Base-by-base conservation (phyloP, 2,113 vertebrate genomes). In the Lycaon pictus region DNA sequence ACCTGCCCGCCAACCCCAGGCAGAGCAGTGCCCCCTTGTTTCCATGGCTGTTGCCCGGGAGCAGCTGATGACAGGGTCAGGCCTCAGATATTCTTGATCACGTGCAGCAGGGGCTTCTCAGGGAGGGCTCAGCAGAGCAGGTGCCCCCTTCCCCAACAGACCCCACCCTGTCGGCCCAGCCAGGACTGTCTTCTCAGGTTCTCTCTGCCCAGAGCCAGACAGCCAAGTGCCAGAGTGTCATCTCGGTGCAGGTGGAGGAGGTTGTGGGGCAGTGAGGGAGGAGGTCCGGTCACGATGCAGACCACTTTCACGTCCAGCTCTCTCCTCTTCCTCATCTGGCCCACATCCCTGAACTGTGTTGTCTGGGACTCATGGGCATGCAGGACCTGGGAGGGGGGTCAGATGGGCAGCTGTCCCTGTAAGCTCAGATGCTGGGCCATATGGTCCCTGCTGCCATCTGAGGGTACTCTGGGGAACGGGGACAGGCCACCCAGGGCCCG, bases 61-160 rank as follows among this genome's bases (percentile, higher is more conserved):
- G 55, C 51, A 29, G 32, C 85, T 13, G 10, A 29, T 11, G 23
- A 8, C 1, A 0, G 35, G 53, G 25, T 29, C 2, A 3, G 69
- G 55, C 17, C 0, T 25, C 19, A 5, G 35, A 16, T 12, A 53
- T 23, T 20, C 55, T 27, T 7, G 13, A 3, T 12, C 1, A 3
- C 1, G 12, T 7, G 2, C 15, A 69, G 32, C 67, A 10, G 65
- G 53, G 22, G 10, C 23, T 56, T 56, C 65, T 67, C 0, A 0
- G n/a, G 13, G 53, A 55, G 29, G 51, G 84, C 48, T 37, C n/a
- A 25, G 65, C n/a, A 29, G 67, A 20, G 27, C 7, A 29, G 86
- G 35, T 3, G 17, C 51, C 79, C 32, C 13, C 0, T 0, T 8
- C 53, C 9, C n/a, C 2, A 65, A 17, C 72, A 48, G 72, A 48